Conservation (phyloP, 2,113 vertebrate genomes). For the Caranx ignobilis region DNA sequence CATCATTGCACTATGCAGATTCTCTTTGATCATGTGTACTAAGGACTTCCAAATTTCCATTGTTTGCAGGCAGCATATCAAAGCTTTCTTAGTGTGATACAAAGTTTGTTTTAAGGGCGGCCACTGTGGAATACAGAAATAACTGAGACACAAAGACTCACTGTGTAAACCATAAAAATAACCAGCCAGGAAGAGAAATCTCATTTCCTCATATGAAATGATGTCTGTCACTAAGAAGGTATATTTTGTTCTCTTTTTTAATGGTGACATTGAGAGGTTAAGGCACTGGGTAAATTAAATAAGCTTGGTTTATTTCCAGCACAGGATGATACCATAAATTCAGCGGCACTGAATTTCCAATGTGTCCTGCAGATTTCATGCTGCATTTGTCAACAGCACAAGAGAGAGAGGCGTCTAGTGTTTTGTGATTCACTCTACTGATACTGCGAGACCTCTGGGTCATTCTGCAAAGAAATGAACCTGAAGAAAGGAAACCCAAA, state of each 20-base stretch:
- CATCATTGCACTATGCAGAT: constrained; percentile 31
- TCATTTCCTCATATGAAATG: constrained; percentile 15
- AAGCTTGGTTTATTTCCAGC: constrained; percentile 30
- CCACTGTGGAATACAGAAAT: constrained; percentile 62
- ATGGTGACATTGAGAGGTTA: constrained; percentile 10
- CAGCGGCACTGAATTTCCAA: constrained; percentile 32
- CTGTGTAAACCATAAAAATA: constrained; percentile 35
- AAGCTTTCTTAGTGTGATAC: constrained; percentile 50
- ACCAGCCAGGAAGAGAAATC: not conserved
- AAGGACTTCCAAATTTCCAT: constrained; percentile 53
- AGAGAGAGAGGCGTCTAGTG: not conserved
- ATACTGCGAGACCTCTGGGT: constrained; percentile 19
- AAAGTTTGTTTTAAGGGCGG: constrained; percentile 33
- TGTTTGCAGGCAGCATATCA: constrained; percentile 64
- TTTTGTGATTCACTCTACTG: constrained; percentile 30
- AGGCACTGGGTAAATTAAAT: constrained; percentile 20
- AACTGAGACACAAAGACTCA: constrained; percentile 20
- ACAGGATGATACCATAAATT: constrained; percentile 16
- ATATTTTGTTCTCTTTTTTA: constrained; percentile 1
- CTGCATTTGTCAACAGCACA: constrained; percentile 40
- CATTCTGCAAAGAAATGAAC: constrained; percentile 42
- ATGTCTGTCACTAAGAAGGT: constrained; percentile 20
- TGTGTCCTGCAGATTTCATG: constrained; percentile 18
- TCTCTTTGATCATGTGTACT: constrained; percentile 64
- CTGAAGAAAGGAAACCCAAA: not conserved